Base-by-base conservation (phyloP, 2,888 invertebrate genomes). In the Eudasyphora cyanicolor region DNA sequence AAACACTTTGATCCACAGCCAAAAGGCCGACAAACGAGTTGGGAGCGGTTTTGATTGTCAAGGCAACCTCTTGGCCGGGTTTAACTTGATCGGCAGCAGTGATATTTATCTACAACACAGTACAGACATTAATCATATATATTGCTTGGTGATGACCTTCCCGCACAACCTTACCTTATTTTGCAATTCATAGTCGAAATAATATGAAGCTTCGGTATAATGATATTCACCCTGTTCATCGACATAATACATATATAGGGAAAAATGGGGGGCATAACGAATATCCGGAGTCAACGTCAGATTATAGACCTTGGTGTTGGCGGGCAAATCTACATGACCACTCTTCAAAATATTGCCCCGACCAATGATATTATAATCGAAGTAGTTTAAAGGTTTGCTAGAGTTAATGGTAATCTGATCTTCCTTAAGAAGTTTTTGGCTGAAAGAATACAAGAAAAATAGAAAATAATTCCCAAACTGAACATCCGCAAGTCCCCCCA, bases 301-400 rank as follows among this genome's bases (percentile, higher is more conserved):
- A 84, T 94, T 93, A 79, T 94, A 93, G 80, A 93, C 92, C 79
- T 92, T 92, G 0, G 93, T 82, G 0, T 88, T 87, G 6, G 93
- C 92, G 6, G 92, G 93, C 0, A 90, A 62, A 0, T 94, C 94
- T 8, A 97, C 92, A 5, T 96, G 96, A 85, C 95, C 95, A 0
- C 97, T 96, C n/a, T 95, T 91, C 7, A 97, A 92, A 19, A 98
- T 95, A 89, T 97, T 96, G 0, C 98, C 98, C 76, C 98, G 94
- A 2, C 97, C 97, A 84, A 98, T 93, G 21, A 97, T 93, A 87
- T 95, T 93, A 89, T 97, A 97, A 86, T 94, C 95, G 67, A 97
- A 93, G 85, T 96, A 94, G 85, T 94, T 94, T 92, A 98, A 93
- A 0, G 95, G 95, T 82, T 94, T 94, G 0, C 97, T 97, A 0